phyloP scores from a whole-genome alignment of 1,140 invertebrate species.

The Coboldia fuscipes region DNA sequence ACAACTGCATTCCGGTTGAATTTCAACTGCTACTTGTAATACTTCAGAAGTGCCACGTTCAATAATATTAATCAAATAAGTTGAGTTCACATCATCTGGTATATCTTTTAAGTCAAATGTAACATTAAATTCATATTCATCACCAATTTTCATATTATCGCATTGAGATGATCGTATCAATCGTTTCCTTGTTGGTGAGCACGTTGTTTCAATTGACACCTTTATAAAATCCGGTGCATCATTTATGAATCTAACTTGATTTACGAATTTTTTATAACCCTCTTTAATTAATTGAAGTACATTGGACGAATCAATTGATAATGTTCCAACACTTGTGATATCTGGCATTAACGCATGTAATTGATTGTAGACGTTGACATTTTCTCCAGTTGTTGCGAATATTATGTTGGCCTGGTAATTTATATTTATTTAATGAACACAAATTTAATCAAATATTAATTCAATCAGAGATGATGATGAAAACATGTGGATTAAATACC shows the following conservation, averaged over 20 bases:
- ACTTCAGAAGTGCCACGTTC: slow-evolving; percentile 19
- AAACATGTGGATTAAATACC: slow-evolving; percentile 11
- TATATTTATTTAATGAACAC: not conserved
- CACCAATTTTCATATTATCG: slow-evolving; percentile 27
- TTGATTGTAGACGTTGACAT: slow-evolving; percentile 27
- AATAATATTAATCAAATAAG: slow-evolving; percentile 12
- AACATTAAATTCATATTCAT: slow-evolving; percentile 30
- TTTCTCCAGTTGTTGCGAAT: slow-evolving; percentile 31
- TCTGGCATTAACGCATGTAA: slow-evolving; percentile 26
- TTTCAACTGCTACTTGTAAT: slow-evolving; percentile 16
- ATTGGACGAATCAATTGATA: slow-evolving; percentile 33
- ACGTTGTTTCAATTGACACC: slow-evolving; percentile 31
- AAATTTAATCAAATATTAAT: not conserved
- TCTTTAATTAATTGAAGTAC: slow-evolving; percentile 33
- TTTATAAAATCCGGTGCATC: slow-evolving; percentile 24
- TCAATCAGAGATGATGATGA: not conserved
- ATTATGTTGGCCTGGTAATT: slow-evolving; percentile 29
- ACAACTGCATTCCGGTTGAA: slow-evolving; percentile 16
- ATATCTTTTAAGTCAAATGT: slow-evolving; percentile 28
- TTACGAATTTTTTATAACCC: slow-evolving; percentile 31
- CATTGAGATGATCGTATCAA: slow-evolving; percentile 24
- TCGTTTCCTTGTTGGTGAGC: slow-evolving; percentile 20
- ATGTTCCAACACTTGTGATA: slow-evolving; percentile 30
- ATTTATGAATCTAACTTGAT: slow-evolving; percentile 30
- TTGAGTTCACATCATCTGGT: slow-evolving; percentile 21